These are phyloP conservation scores for Hyperopisus bebe DNA, from an alignment of 2,113 vertebrate species.

Conservation along the genomic window DNA sequence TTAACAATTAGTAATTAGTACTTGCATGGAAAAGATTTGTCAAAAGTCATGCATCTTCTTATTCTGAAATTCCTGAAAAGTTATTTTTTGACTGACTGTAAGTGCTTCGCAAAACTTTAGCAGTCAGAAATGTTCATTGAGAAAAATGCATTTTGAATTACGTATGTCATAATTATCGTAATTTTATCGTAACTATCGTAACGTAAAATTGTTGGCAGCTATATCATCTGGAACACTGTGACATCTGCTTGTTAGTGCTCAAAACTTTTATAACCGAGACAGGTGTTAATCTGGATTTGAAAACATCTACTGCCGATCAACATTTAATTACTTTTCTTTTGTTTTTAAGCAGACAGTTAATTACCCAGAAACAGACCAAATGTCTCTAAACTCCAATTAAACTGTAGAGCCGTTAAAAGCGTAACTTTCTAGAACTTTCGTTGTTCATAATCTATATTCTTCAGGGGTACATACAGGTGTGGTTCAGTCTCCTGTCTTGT, in stretches of 20 bases:
- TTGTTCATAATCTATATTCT: not conserved
- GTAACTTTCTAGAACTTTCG: not conserved
- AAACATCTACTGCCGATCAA: not conserved
- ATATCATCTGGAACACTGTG: not conserved
- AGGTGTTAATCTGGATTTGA: not conserved
- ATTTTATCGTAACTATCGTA: not conserved
- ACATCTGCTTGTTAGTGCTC: not conserved
- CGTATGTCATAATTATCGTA: not conserved
- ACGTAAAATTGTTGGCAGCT: not conserved
- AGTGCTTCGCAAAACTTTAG: not conserved
- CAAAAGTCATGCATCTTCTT: not conserved
- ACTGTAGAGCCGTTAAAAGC: not conserved
- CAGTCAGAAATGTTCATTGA: not conserved
- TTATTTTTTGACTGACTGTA: not conserved
- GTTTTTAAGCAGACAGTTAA: not conserved
- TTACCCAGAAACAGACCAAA: conserved; percentile 1
- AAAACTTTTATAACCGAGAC: not conserved
- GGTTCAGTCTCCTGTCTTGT: not conserved
- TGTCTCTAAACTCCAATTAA: not conserved
- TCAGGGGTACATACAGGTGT: not conserved
- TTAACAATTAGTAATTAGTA: not conserved
- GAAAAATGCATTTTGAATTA: not conserved
- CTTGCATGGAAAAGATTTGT: not conserved
- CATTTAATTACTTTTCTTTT: not conserved
- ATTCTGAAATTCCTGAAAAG: not conserved